These are phyloP conservation scores for Mustela nigripes DNA, from an alignment of 2,113 vertebrate species.

Conservation along the genomic window DNA sequence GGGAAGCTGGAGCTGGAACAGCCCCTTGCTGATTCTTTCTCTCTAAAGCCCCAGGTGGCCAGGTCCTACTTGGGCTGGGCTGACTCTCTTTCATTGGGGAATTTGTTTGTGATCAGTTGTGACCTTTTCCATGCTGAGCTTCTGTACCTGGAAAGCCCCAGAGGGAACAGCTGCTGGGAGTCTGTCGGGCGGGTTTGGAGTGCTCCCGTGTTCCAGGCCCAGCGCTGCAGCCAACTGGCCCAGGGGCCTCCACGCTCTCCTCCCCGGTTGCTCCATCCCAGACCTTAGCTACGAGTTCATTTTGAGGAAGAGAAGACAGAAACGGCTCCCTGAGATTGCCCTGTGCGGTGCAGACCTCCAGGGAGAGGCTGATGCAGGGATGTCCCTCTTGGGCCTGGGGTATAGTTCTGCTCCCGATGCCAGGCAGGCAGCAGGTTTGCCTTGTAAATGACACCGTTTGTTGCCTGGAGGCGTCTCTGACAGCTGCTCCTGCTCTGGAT, in stretches of 20 bases:
- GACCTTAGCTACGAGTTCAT: background rate
- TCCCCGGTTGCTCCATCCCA: fast-evolving
- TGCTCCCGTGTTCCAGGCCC: fast-evolving
- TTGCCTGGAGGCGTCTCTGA: background rate
- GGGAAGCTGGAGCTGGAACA: background rate
- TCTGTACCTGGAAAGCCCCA: background rate
- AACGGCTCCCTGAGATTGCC: too few relatives aligned
- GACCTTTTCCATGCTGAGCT: fast-evolving
- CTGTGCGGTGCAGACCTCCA: fast-evolving
- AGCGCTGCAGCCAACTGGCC: fast-evolving
- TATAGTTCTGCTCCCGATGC: background rate
- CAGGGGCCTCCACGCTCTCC: fast-evolving
- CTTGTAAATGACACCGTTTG: background rate
- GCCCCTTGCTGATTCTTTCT: fast-evolving
- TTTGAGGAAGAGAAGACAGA: background rate
- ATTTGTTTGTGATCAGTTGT: fast-evolving
- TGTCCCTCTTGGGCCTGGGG: fast-evolving
- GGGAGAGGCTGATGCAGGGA: background rate
- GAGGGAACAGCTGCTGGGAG: background rate
- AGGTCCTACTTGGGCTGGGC: fast-evolving
- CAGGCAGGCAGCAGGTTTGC: background rate
- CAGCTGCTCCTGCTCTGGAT: slow-evolving; percentile 57
- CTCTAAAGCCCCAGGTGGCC: background rate
- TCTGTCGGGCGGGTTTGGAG: background rate
- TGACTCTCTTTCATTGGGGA: fast-evolving